A percentile compares a stretch with the other conserved stretches of the same genome.
These are phyloP conservation scores for Neodiprion virginianus DNA, from an alignment of 1,140 invertebrate genomes.

Conservation along the genomic window DNA sequence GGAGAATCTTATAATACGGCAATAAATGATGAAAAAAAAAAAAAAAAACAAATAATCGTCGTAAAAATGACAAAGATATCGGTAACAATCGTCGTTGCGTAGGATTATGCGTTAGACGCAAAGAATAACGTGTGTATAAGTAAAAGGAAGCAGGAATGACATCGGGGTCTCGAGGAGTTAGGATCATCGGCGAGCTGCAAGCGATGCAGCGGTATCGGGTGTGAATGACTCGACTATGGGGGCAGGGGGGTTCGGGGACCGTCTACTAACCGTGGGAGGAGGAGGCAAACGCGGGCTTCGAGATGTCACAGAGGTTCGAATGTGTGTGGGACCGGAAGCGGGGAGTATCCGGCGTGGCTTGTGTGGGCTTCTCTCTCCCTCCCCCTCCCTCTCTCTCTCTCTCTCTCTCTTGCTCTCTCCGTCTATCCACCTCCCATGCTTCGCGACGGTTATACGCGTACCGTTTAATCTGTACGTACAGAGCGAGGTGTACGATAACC, in stretches of 20 bases:
- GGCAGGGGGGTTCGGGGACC: too few species aligned
- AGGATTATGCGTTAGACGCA: too few species aligned
- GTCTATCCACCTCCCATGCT: constrained; percentile 22
- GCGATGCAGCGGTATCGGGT: neutral
- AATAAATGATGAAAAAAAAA: too few species aligned
- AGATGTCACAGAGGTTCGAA: neutral
- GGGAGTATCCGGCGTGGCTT: constrained; percentile 62
- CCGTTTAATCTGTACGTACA: neutral
- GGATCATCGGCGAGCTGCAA: neutral
- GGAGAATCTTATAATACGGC: too few species aligned
- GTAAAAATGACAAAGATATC: too few species aligned
- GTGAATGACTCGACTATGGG: neutral
- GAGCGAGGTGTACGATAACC: too few species aligned
- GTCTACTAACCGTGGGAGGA: neutral
- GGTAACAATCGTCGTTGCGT: too few species aligned
- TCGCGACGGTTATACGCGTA: neutral
- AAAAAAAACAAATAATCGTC: too few species aligned
- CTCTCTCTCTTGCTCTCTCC: neutral
- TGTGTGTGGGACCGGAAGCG: constrained; percentile 63
- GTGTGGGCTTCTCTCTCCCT: constrained; percentile 58
- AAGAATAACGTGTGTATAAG: too few species aligned
- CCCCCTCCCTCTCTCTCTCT: constrained; percentile 39
- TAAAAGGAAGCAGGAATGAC: too few species aligned
- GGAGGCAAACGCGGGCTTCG: neutral
- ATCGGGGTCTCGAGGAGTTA: neutral